These are phyloP conservation scores for Australoheros facetus DNA, from an alignment of 2,797 vertebrate species.

Conservation along the genomic window DNA sequence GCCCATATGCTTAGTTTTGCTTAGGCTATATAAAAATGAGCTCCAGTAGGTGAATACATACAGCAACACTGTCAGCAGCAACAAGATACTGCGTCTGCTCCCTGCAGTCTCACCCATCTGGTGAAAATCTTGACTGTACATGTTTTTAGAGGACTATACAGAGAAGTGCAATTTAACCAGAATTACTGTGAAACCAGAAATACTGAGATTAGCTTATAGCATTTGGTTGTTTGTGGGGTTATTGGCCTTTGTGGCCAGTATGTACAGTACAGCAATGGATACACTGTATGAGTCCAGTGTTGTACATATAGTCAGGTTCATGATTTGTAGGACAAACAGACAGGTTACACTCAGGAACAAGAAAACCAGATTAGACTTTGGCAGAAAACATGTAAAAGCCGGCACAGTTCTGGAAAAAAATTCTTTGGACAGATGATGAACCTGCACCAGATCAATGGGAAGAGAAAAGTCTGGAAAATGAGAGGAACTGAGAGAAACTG, in stretches of 20 bases:
- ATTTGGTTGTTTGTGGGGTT: not conserved
- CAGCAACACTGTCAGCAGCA: not conserved
- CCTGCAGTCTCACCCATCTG: conserved; percentile 42
- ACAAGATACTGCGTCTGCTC: conserved; percentile 2
- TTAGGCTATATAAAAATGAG: not conserved
- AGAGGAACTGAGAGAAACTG: too few species aligned
- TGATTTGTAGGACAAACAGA: not conserved
- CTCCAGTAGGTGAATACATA: not conserved
- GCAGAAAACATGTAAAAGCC: too few species aligned
- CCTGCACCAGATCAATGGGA: too few species aligned
- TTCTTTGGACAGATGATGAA: too few species aligned
- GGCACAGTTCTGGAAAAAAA: too few species aligned
- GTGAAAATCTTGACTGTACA: not conserved
- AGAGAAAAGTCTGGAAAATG: too few species aligned
- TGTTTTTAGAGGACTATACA: not conserved
- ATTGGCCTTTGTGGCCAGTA: not conserved
- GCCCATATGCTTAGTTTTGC: not conserved
- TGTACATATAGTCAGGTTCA: not conserved
- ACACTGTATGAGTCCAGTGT: not conserved
- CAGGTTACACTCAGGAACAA: too few species aligned
- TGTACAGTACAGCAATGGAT: not conserved
- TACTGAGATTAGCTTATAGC: not conserved
- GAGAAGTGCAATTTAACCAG: not conserved
- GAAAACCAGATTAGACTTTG: too few species aligned
- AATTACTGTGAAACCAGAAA: not conserved